These are phyloP conservation scores for Trissolcus brochymenae DNA, from an alignment of 2,888 invertebrate genomes.

Conservation along the genomic window DNA sequence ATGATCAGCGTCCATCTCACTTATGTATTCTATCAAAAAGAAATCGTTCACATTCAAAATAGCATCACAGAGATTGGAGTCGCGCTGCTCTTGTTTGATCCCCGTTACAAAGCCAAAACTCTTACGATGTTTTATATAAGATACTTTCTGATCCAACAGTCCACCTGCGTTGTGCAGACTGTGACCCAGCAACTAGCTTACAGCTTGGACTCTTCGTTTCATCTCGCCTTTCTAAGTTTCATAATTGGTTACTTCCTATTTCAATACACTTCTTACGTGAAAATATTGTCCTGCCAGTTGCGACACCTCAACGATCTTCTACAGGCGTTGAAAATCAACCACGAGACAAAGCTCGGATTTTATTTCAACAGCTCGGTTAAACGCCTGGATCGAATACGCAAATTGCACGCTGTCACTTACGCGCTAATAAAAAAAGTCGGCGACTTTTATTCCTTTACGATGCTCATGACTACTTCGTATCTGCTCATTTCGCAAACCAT, in stretches of 20 bases:
- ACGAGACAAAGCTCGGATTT: too few relatives aligned
- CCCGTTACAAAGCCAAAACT: background rate
- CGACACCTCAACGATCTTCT: constrained; percentile 11
- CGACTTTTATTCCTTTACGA: constrained; percentile 23
- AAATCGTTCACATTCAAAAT: constrained; percentile 7
- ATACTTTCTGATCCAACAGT: background rate
- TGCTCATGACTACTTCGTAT: constrained; percentile 24
- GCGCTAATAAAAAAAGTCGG: background rate
- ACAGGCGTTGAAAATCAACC: background rate
- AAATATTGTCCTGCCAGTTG: background rate
- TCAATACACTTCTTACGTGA: constrained; percentile 17
- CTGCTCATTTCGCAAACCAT: constrained; percentile 27
- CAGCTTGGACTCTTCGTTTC: background rate
- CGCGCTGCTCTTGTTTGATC: constrained; percentile 1
- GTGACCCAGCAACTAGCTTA: constrained; percentile 2
- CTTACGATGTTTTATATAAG: background rate
- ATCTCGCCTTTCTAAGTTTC: background rate
- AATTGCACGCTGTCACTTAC: constrained; percentile 22
- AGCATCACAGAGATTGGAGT: constrained; percentile 8
- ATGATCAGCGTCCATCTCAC: background rate
- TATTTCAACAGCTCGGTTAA: constrained; percentile 20
- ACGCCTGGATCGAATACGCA: constrained; percentile 18
- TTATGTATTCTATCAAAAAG: background rate
- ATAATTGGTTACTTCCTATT: constrained; percentile 16
- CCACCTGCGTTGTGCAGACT: constrained; percentile 11